Percentiles rank a stretch among this genome's conserved stretches.
Evolutionary conservation across 2,888 invertebrate genomes (phyloP).

Genomic region (Salticus scenicus): DNA sequence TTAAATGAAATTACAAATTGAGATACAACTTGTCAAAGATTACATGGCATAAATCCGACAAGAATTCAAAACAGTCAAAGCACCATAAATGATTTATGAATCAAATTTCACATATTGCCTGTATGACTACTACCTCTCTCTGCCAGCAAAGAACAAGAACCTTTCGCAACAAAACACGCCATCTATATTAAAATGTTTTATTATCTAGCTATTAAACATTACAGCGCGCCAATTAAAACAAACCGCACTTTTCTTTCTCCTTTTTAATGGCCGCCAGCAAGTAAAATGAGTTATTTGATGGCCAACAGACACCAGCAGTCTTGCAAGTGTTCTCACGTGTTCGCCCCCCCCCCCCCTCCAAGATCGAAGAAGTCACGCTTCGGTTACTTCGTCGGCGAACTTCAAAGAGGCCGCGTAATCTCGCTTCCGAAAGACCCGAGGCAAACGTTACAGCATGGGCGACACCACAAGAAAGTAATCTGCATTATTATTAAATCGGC

Average conservation of each 20-base stretch:
- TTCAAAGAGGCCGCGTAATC: conserved; percentile 46
- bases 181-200: neutral
- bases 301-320: neutral
- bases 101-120: neutral
- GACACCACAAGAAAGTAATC: neutral
- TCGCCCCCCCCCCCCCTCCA: neutral
- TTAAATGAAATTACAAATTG: too few relatives aligned
- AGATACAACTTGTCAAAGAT: too few relatives aligned
- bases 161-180: neutral
- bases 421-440: conserved; percentile 49
- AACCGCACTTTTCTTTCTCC: conserved; percentile 5
- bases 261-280: conserved; percentile 14
- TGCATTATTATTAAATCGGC: neutral
- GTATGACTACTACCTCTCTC: too few relatives aligned
- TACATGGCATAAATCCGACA: too few relatives aligned
- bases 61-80: too few relatives aligned
- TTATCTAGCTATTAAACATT: neutral
- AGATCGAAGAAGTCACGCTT: conserved; percentile 55
- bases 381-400: conserved; percentile 54
- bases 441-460: neutral
- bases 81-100: neutral
- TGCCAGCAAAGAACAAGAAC: neutral
- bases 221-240: conserved; percentile 4
- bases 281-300: conserved; percentile 28
- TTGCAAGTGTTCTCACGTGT: conserved; percentile 28